Percentiles rank a stretch among this genome's conserved stretches.
These are phyloP conservation scores for Seriola dumerili DNA, from an alignment of 2,113 vertebrate genomes.

Conservation along the genomic window DNA sequence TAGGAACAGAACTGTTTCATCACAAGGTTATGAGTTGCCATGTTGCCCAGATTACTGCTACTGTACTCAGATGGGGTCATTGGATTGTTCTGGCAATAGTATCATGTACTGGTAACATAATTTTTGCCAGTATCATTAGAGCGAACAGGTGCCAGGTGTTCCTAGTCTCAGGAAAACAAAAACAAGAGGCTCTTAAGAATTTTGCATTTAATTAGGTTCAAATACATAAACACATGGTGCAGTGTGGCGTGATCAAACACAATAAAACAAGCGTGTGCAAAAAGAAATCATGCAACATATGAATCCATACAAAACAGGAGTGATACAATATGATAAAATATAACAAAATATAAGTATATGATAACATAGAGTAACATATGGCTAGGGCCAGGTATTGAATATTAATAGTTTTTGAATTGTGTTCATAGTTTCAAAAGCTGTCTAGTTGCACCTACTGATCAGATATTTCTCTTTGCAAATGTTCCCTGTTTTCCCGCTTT, in stretches of 20 bases:
- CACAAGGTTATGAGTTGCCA: background rate
- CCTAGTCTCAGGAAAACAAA: constrained; percentile 20
- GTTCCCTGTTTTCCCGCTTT: background rate
- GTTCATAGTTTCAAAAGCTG: background rate
- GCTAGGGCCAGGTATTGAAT: constrained; percentile 5
- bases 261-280: constrained; percentile 27
- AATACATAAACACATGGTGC: constrained; percentile 26
- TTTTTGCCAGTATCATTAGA: too few species aligned
- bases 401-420: background rate
- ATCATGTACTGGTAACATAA: too few species aligned
- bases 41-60: background rate
- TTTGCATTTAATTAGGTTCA: constrained; percentile 44
- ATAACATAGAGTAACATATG: constrained; percentile 13
- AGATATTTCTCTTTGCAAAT: background rate
- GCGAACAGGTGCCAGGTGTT: background rate
- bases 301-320: constrained; percentile 39
- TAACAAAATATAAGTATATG: background rate
- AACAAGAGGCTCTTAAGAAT: constrained; percentile 15
- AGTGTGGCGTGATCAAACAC: constrained; percentile 34
- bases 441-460: background rate
- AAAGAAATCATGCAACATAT: constrained; percentile 21
- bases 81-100: background rate
- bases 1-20: background rate
- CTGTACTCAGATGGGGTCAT: background rate
- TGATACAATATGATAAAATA: constrained; percentile 19